Base-by-base conservation (phyloP, 1,140 invertebrate species). In the Pogonognathellus flavescens region DNA sequence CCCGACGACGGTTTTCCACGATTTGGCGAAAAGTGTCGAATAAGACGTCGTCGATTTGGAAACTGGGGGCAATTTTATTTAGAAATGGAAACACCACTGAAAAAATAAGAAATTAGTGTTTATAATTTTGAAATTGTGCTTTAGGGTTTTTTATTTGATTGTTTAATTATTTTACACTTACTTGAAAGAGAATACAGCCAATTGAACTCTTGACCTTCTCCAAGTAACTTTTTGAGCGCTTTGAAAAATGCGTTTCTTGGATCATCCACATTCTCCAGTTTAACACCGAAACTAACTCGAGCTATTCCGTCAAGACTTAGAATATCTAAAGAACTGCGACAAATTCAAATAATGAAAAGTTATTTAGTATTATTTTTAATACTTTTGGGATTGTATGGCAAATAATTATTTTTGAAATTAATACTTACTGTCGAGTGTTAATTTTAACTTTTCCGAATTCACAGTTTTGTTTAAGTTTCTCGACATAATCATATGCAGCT, bases 231-330 rank as follows among this genome's bases (percentile, higher is more conserved):
- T 55, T n/a, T 50, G 1, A 60, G 1, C 1, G 8, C 49, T 20
- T 25, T 13, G 13, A 62, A 66, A 53, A 85, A 85, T 0, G 14
- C 7, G 57, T 85, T 85, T 0, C 20, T n/a, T 9, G 80, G 62
- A 22, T 66, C 60, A 6, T 81, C 66, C 59, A 82, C 10, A 80
- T 82, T 13, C 7, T 57, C 31, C 22, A 82, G 11, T 82, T 84
- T 82, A 41, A 57, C 86, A 18, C 83, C 83, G 31, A 88, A 88
- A 16, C 41, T 83, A 25, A 76, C 82, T 57, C 87, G 20, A 1
- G 87, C 85, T 18, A 88, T 84, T 3, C 84, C 83, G 53, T 88
- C 87, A 8, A 55, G 20, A 66, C 60, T 66, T 52, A 16, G 83
- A 76, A 10, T 86, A 31, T 18, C 53, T 60, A 41, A 55, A 57